Evolutionary conservation across 2,113 vertebrate genomes (phyloP), one percentile per base, ranked within the genome.

Genomic region (Nasalis larvatus): DNA sequence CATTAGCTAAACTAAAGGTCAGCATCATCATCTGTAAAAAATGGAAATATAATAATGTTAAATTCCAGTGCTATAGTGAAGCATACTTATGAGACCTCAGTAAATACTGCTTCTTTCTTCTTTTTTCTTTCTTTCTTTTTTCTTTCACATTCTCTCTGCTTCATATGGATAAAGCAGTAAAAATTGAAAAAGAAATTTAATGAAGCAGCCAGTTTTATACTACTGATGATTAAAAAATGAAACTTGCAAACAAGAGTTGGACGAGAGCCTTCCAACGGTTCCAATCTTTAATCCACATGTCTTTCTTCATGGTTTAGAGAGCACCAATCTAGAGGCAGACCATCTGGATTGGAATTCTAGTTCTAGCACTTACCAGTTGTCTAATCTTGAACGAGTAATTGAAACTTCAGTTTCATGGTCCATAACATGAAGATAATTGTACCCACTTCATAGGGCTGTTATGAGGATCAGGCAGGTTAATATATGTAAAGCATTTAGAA

Each of bases 271-370:
- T 86, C 47, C 23, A 94, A 73, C 69, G 47, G 52, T 86, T 37
- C 93, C 37, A 20, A 10, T 71, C 42, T 95, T 68, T 42, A 74
- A 58, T 17, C 54, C 10, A 74, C 45, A 27, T 76, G 47, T 60
- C 54, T 91, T 93, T 95, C 84, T 83, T 94, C 56, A 83, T 16
- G 40, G 47, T 78, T 94, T 77, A 25, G 71, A 92, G 47, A 84
- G 9, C 63, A 83, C 49, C 47, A 16, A 78, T 47, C 66, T 78
- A 73, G 73, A 95, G 40, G 17, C 58, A 81, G 47, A 56, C 40
- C 35, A 14, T 60, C 66, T 92, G 56, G 60, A 49, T 6, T 84
- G 69, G 47, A 85, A 84, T 91, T 97, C 47, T 73, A 87, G 63
- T 45, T 81, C 16, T 56, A 56, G n/a, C 20, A 86, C 49, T 85